phyloP scores from a whole-genome alignment of 2,888 invertebrate genomes.

The Lymantria monacha region DNA sequence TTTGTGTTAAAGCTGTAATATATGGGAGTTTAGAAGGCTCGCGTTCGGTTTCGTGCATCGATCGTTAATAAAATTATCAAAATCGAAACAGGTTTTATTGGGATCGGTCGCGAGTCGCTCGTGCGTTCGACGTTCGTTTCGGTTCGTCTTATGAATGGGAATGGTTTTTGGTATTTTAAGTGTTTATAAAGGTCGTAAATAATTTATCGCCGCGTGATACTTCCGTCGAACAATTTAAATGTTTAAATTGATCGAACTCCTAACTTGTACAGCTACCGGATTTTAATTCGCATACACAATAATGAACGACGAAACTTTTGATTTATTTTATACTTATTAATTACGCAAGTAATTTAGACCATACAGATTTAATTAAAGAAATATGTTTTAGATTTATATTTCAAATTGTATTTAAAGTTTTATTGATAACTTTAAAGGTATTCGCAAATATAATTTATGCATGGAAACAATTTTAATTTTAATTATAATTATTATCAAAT shows the following conservation, averaged over 20 bases:
- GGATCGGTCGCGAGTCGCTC: conserved; percentile 49
- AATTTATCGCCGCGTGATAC: conserved; percentile 79
- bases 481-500: background rate
- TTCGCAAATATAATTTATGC: conserved; percentile 16
- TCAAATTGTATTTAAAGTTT: conserved; percentile 18
- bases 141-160: conserved; percentile 77
- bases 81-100: conserved; percentile 79
- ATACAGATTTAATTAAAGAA: conserved; percentile 33
- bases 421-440: conserved; percentile 12
- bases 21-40: conserved; percentile 75
- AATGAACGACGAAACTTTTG: conserved; percentile 46
- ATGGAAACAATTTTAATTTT: conserved; percentile 7
- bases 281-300: conserved; percentile 57
- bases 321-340: conserved; percentile 40
- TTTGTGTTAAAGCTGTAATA: conserved; percentile 82
- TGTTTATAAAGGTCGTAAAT: conserved; percentile 79
- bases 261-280: conserved; percentile 70
- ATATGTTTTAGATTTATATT: conserved; percentile 26
- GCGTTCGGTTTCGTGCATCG: conserved; percentile 70
- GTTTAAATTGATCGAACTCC: conserved; percentile 63
- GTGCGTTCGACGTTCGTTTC: conserved; percentile 67
- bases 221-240: conserved; percentile 75
- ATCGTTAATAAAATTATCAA: conserved; percentile 82
- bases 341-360: conserved; percentile 35
- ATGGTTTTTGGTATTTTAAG: conserved; percentile 80